These are phyloP conservation scores for Halocaridina rubra DNA, from an alignment of 2,888 invertebrate genomes.

Conservation along the genomic window DNA sequence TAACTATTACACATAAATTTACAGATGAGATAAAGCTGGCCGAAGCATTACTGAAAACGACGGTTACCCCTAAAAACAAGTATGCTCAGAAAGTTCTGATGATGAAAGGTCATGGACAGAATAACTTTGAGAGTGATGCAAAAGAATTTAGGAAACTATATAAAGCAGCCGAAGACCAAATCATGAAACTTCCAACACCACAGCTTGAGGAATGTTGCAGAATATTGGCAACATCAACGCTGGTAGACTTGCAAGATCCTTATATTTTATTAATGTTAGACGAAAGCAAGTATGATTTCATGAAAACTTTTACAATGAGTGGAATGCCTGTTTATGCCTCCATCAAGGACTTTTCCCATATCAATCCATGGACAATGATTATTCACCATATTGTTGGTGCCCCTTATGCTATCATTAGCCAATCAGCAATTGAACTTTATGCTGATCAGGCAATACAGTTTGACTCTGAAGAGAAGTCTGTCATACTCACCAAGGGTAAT, in stretches of 20 bases:
- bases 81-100: conserved; percentile 3
- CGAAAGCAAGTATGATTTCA: conserved; percentile 33
- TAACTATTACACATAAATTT: not conserved
- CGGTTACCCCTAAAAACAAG: conserved; percentile 6
- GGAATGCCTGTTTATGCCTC: conserved; percentile 44
- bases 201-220: conserved; percentile 41
- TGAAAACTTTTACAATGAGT: conserved; percentile 31
- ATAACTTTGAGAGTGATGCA: not conserved
- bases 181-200: conserved; percentile 10
- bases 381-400: not conserved
- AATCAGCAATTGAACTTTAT: not conserved
- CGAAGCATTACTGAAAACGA: not conserved
- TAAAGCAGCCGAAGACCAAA: not conserved
- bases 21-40: not conserved
- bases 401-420: conserved; percentile 23
- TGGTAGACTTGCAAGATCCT: conserved; percentile 30
- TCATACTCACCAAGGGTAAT: not conserved
- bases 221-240: conserved; percentile 16
- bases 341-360: conserved; percentile 14
- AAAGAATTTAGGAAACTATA: not conserved
- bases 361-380: conserved; percentile 17
- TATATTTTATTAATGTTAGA: conserved; percentile 6
- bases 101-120: conserved; percentile 11
- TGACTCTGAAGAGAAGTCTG: not conserved
- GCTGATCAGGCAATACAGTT: not conserved